Percentiles rank a stretch among this genome's conserved stretches.
phyloP scores from a whole-genome alignment of 2,888 invertebrate genomes.

The Watsonalla binaria region DNA sequence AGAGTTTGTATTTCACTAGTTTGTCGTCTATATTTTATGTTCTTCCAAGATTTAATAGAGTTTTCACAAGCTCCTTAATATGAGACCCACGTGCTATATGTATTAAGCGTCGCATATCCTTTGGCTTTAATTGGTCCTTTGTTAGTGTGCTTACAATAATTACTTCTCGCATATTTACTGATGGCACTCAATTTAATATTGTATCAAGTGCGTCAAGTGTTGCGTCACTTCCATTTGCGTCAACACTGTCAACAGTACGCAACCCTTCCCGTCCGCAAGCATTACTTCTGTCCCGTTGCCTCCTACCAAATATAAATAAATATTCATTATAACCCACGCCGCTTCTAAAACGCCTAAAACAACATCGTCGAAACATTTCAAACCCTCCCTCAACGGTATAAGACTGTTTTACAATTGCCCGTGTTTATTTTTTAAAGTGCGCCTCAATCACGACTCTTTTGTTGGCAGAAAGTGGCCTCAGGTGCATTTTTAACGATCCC shows the following conservation, averaged over 20 bases:
- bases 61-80: too few relatives aligned
- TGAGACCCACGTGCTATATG: too few relatives aligned
- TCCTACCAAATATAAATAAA: slow-evolving; percentile 56
- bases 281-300: slow-evolving; percentile 57
- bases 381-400: slow-evolving; percentile 18
- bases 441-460: slow-evolving; percentile 44
- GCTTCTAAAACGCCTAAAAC: slow-evolving; percentile 13
- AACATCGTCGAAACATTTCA: slow-evolving; percentile 15
- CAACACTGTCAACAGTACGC: slow-evolving; percentile 16
- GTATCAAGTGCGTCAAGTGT: slow-evolving; percentile 15
- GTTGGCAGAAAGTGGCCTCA: slow-evolving; percentile 43
- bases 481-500: slow-evolving; percentile 43
- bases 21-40: too few relatives aligned
- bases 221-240: slow-evolving; percentile 21
- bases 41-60: too few relatives aligned
- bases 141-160: not conserved
- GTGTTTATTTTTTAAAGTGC: slow-evolving; percentile 21
- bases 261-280: slow-evolving; percentile 49
- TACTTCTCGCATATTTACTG: slow-evolving; percentile 2
- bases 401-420: slow-evolving; percentile 16
- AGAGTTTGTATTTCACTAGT: too few relatives aligned
- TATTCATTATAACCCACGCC: slow-evolving; percentile 25
- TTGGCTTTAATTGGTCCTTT: not conserved
- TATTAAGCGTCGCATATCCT: too few relatives aligned
- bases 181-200: slow-evolving; percentile 14